Percentiles rank a stretch among this genome's conserved stretches.
Conservation (phyloP, 2,888 invertebrate genomes). For the Drosophila seclusa region DNA sequence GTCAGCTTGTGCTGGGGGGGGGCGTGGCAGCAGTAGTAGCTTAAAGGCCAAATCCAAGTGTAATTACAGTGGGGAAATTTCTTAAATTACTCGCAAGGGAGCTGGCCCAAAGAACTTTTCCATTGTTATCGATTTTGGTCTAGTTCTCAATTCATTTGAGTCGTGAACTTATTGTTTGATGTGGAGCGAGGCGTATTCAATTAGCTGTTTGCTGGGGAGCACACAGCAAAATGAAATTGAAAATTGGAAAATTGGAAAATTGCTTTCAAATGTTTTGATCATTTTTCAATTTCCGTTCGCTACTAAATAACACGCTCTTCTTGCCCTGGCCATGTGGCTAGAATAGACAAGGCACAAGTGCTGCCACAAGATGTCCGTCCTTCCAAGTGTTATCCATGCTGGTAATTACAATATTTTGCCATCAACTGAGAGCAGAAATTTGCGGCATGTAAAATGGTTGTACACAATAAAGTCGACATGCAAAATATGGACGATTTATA, state of each 20-base stretch:
- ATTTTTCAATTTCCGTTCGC: slow-evolving; percentile 43
- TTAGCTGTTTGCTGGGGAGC: slow-evolving; percentile 33
- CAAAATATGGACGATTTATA: rapidly evolving
- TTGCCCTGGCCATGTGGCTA: slow-evolving; percentile 48
- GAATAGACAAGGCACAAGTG: slow-evolving; percentile 25
- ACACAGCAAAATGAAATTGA: slow-evolving; percentile 29
- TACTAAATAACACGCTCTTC: slow-evolving; percentile 40
- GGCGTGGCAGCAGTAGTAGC: slow-evolving; percentile 10
- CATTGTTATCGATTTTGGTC: slow-evolving; percentile 22
- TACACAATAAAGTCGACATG: neutral
- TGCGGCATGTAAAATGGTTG: neutral
- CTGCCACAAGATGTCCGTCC: slow-evolving; percentile 17
- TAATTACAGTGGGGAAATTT: slow-evolving; percentile 4
- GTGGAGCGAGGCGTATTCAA: slow-evolving; percentile 37
- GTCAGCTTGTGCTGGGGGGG: neutral
- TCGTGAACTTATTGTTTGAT: slow-evolving; percentile 3
- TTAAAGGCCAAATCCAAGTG: slow-evolving; percentile 16
- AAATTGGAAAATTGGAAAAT: slow-evolving; percentile 33
- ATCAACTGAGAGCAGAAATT: neutral
- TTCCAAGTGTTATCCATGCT: slow-evolving; percentile 14
- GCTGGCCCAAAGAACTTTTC: neutral
- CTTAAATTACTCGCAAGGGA: neutral
- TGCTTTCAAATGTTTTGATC: slow-evolving; percentile 41
- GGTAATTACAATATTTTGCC: slow-evolving; percentile 11
- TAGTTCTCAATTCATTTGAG: slow-evolving; percentile 3